A percentile compares a stretch with the other conserved stretches of the same genome.
Conservation (phyloP, 2,888 invertebrate species). For the Xylota sylvarum region DNA sequence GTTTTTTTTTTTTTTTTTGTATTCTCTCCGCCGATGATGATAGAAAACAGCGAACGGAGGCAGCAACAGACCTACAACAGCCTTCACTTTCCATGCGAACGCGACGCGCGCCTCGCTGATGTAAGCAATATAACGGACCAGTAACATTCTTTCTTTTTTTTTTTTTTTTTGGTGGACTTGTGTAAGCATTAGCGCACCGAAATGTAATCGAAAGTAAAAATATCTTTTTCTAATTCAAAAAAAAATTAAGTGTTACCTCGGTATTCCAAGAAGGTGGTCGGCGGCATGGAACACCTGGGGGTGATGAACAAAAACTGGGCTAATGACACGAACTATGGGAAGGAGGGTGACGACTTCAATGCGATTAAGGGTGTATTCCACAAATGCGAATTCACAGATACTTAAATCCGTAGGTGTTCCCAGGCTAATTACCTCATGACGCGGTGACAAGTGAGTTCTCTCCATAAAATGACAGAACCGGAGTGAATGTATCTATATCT, state of each 20-base stretch:
- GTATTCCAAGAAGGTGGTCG: constrained; percentile 42
- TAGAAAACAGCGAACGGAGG: constrained; percentile 11
- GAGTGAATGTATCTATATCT: background rate
- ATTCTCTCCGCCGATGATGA: constrained; percentile 9
- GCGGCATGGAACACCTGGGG: background rate
- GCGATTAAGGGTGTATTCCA: constrained; percentile 39
- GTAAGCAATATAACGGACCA: constrained; percentile 62
- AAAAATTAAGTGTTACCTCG: constrained; percentile 1
- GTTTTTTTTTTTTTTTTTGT: constrained; percentile 7
- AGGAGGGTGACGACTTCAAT: constrained; percentile 16
- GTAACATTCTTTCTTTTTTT: constrained; percentile 14
- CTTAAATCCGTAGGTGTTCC: constrained; percentile 42
- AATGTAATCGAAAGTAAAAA: constrained; percentile 72
- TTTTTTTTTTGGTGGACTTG: constrained; percentile 45
- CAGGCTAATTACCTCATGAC: constrained; percentile 55
- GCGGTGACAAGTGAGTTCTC: constrained; percentile 23
- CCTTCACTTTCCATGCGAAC: constrained; percentile 71
- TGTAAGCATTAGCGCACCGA: constrained; percentile 62
- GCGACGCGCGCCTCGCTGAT: constrained; percentile 47
- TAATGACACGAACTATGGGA: constrained; percentile 41
- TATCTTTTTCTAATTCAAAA: background rate
- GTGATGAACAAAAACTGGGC: constrained; percentile 31
- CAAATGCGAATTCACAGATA: constrained; percentile 10
- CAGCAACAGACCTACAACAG: constrained; percentile 50
- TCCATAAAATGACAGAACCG: background rate